These are phyloP conservation scores for Drosophila suzukii DNA, from an alignment of 1,140 invertebrate species.

Conservation along the genomic window DNA sequence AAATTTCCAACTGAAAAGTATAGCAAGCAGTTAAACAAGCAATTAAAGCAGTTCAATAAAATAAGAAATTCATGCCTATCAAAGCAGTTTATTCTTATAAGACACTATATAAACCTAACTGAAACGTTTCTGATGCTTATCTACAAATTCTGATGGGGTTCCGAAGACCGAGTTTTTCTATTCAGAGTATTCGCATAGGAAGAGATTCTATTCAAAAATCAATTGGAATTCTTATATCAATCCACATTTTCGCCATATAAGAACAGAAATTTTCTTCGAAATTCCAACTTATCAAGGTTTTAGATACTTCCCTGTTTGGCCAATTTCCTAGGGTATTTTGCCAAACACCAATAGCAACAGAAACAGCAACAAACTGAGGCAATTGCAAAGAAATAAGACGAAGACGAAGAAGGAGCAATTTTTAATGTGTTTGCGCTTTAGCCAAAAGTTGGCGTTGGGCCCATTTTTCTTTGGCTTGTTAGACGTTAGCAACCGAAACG, in stretches of 20 bases:
- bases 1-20: background rate
- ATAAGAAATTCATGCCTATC: background rate
- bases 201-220: too few relatives aligned
- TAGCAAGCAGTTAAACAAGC: background rate
- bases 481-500: conserved; percentile 51
- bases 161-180: too few relatives aligned
- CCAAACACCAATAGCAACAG: conserved; percentile 22
- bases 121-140: background rate
- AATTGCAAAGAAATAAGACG: conserved; percentile 18
- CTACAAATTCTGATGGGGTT: background rate
- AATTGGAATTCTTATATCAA: background rate
- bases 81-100: background rate
- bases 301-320: background rate
- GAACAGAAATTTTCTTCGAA: background rate
- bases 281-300: background rate
- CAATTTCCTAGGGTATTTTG: conserved; percentile 24
- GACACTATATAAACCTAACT: background rate
- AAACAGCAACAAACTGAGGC: conserved; percentile 35
- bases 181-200: too few relatives aligned
- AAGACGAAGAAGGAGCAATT: conserved; percentile 57
- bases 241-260: too few relatives aligned
- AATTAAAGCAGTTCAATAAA: background rate
- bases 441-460: conserved; percentile 80
- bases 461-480: conserved; percentile 83
- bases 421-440: conserved; percentile 82